Conservation (phyloP, 2,113 vertebrate species). For the Bufo bufo region DNA sequence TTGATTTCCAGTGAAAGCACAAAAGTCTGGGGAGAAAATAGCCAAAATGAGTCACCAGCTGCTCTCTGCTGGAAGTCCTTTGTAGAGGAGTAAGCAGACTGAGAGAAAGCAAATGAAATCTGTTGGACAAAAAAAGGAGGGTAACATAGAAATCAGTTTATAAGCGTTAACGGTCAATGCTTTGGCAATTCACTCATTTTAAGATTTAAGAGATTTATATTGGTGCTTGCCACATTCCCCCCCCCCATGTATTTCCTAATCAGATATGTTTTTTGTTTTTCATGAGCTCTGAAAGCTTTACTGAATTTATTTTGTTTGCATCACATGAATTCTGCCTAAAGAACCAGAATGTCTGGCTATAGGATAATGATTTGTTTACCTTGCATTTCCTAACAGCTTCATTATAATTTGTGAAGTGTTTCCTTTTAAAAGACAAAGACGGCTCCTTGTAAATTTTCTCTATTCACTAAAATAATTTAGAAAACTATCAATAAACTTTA, state of each 20-base stretch:
- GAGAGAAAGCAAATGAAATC: conserved; percentile 64
- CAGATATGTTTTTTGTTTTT: background rate
- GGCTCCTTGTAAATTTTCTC: background rate
- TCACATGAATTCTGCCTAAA: background rate
- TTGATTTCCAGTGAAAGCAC: conserved; percentile 79
- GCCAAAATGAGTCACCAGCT: conserved; percentile 79
- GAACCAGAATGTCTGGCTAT: background rate
- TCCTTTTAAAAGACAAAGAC: background rate
- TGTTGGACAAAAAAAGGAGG: conserved; percentile 67
- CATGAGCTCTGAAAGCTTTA: background rate
- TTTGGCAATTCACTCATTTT: conserved; percentile 62
- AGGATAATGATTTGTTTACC: background rate
- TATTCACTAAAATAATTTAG: background rate
- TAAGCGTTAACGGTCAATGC: conserved; percentile 63
- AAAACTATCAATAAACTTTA: background rate
- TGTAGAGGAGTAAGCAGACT: conserved; percentile 69
- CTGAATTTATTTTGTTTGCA: background rate
- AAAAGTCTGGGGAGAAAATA: conserved; percentile 70
- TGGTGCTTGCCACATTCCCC: background rate
- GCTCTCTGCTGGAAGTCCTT: conserved; percentile 80
- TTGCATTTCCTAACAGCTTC: background rate
- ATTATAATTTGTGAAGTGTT: background rate
- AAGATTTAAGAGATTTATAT: conserved; percentile 53
- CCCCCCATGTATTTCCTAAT: background rate
- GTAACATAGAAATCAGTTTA: conserved; percentile 64